Evolutionary conservation across 2,797 vertebrate genomes (phyloP), one percentile per base, ranked within the genome.

Genomic region (Xenopus petersii): DNA sequence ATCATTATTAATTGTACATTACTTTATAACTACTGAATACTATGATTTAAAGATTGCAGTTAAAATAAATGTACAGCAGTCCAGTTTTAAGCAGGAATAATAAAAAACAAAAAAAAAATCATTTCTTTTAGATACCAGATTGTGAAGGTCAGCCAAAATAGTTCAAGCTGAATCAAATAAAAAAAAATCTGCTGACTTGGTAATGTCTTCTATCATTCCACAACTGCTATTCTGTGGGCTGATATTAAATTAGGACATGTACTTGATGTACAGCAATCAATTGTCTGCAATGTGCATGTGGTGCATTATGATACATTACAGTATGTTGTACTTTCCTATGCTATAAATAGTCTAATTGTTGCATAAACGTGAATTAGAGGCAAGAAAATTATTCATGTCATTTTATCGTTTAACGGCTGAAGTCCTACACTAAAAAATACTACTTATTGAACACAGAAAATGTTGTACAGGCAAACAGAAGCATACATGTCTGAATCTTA

Each of bases 371-470:
- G 9, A 81, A 51, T 80, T 56, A 81, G 2, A 77, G 12, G 74
- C 59, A 74, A 77, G 11, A 36, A 66, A 82, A 67, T 54, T 79
- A 60, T 47, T 80, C 71, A 71, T 66, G n/a, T 62, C 81, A 80
- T 21, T 62, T 81, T 82, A 46, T 12, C 59, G 80, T 73, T 58
- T 75, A 69, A 26, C 67, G 67, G 36, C 69, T 63, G 30, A 78
- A 81, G 80, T 79, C 71, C 75, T n/a, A 60, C 24, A 36, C 76
- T 70, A 51, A 79, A 77, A 77, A 73, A 63, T 77, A 68, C 36
- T 42, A 42, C 36, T 42, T 42, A 42, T 42, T 42, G 36, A 42
- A 42, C 36, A 42, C 36, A 42, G 36, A 42, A 42, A 6, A 42
- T 6, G 5, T 42, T 42, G 3, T 42, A 1, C 8, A 42, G 36